A percentile compares a stretch with the other conserved stretches of the same genome.
These are phyloP conservation scores for Microctenopoma lineatum DNA, from an alignment of 2,797 vertebrate genomes.

Conservation along the genomic window DNA sequence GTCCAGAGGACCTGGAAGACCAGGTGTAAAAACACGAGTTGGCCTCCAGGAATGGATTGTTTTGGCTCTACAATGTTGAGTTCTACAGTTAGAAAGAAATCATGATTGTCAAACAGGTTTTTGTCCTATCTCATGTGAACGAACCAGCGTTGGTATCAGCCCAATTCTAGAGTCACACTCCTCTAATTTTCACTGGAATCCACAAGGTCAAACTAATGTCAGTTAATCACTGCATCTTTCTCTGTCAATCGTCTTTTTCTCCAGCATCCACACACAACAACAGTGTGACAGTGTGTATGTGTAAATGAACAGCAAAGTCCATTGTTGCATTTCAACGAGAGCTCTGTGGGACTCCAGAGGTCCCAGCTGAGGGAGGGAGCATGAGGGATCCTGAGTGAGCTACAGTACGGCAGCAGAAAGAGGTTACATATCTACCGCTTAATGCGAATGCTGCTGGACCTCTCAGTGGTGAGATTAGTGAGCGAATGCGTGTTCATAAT, in stretches of 20 bases:
- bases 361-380: constrained; percentile 13
- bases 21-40: too few relatives aligned
- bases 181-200: constrained; percentile 29
- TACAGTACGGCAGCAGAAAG: background rate
- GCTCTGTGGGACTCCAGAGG: constrained; percentile 41
- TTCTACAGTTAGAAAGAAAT: too few relatives aligned
- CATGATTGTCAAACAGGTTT: too few relatives aligned
- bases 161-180: constrained; percentile 10
- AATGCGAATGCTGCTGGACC: too few relatives aligned
- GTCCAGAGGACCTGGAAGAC: background rate
- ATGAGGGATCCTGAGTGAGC: background rate
- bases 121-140: background rate
- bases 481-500: too few relatives aligned
- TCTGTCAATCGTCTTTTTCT: background rate
- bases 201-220: background rate
- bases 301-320: constrained; percentile 37
- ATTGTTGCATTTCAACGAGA: constrained; percentile 53
- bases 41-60: background rate
- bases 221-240: background rate
- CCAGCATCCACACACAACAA: constrained; percentile 9
- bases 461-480: too few relatives aligned
- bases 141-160: background rate
- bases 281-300: constrained; percentile 16
- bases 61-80: background rate
- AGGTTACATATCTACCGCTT: too few relatives aligned